Base-by-base conservation (phyloP, 2,888 invertebrate genomes). In the Pheosia gnoma region DNA sequence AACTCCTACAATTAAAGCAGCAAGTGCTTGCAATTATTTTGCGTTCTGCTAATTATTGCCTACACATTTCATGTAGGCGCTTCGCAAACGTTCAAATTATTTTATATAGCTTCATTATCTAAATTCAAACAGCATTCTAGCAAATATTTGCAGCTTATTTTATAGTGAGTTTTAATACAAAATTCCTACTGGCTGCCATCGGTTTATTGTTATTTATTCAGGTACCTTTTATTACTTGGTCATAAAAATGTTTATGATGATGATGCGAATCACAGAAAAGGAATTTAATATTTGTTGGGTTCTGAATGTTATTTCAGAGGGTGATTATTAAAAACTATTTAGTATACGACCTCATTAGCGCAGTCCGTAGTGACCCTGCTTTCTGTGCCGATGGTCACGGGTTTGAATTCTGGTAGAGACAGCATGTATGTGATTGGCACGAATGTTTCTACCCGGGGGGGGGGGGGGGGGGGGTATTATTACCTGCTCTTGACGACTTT, bases 51-150 rank as follows among this genome's bases (percentile, higher is more conserved):
- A 72, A 77, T 68, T 71, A 62, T 77, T 75, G 75, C 75, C 59
- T 57, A 38, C 58, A 64, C 37, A 58, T 62, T 78, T 79, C 67
- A 49, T 52, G 65, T 71, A 80, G 80, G 80, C 80, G 78, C 67
- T 72, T 37, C 57, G 38, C 3, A 59, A 57, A 43, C 8, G 43
- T 38, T 59, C 37, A 59, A 63, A 53, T 37, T 10, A 53, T 37
- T 37, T 53, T 53, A 53, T 47, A 25, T 53, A 10, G 37, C 51
- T 6, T 13, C 51, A 51, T 51, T 51, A 51, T 37, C 11, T 11
- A 11, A 37, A 10, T 11, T 11, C 25, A 36, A 38, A 37, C 10
- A 7, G 10, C 36, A 4, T 45, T 43, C 36, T 55, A 55, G 47
- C 38, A 38, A 41, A 59, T 37, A 51, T 45, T 51, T 45, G 60